A percentile compares a stretch with the other conserved stretches of the same genome.
phyloP scores from a whole-genome alignment of 2,113 vertebrate species.

The Sisor rabdophorus region DNA sequence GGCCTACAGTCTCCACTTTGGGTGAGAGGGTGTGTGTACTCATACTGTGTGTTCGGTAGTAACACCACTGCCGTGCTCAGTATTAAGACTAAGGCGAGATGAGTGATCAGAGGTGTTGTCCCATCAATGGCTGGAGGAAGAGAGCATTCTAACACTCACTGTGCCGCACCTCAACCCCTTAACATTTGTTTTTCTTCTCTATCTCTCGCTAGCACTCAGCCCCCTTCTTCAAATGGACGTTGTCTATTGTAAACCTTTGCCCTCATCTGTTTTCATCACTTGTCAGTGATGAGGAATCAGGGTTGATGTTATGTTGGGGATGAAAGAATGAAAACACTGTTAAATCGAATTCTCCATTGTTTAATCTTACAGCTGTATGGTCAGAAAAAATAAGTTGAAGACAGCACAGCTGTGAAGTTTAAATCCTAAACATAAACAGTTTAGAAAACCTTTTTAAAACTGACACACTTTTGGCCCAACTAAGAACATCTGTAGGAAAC shows the following conservation, averaged over 20 bases:
- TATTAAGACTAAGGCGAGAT: slow-evolving; percentile 60
- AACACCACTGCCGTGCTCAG: slow-evolving; percentile 51
- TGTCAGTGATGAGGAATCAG: slow-evolving; percentile 49
- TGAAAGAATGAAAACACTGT: slow-evolving; percentile 59
- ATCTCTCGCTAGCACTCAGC: slow-evolving; percentile 57
- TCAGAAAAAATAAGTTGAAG: slow-evolving; percentile 33
- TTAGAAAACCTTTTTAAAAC: slow-evolving; percentile 45
- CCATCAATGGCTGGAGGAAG: slow-evolving; percentile 49
- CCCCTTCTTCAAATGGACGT: slow-evolving; percentile 61
- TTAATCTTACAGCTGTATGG: slow-evolving; percentile 48
- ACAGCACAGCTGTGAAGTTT: slow-evolving; percentile 50
- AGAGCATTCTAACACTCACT: slow-evolving; percentile 60
- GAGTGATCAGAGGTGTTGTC: slow-evolving; percentile 65
- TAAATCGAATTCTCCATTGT: slow-evolving; percentile 52
- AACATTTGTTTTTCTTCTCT: slow-evolving; percentile 69
- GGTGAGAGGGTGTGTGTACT: slow-evolving; percentile 18
- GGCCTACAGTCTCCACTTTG: slow-evolving; percentile 52
- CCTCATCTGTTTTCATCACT: slow-evolving; percentile 47
- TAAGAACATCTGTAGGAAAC: slow-evolving; percentile 47
- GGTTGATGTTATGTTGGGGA: slow-evolving; percentile 54
- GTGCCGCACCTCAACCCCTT: slow-evolving; percentile 52
- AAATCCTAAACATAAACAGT: slow-evolving; percentile 54
- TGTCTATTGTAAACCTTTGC: slow-evolving; percentile 56
- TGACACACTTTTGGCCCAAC: slow-evolving; percentile 32
- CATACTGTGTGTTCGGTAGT: slow-evolving; percentile 34